Evolutionary conservation across 2,113 vertebrate genomes (phyloP), one percentile per base, ranked within the genome.

Genomic region (Grammomys dolichurus): DNA sequence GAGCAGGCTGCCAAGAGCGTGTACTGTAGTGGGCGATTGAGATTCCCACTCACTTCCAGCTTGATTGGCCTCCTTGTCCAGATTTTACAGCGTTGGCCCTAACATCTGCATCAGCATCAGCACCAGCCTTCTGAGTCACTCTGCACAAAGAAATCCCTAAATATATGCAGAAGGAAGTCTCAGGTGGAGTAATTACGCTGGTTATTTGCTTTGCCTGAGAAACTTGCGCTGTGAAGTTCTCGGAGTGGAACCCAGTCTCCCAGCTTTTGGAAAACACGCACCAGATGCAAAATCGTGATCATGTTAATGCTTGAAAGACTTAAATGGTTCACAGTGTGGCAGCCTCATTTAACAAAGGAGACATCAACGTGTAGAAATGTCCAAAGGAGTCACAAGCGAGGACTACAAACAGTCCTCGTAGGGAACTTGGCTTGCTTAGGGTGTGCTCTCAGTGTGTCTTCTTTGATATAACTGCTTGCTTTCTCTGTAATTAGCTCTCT

Each of bases 401-500:
- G 3, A 7, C 6, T 22, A 3, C 20, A 58, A 31, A 78, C 43
- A 51, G 40, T 24, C 90, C 73, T 56, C n/a, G 28, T 4, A 6
- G 80, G 54, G 51, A 20, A 43, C 51, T 69, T 69, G 67, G 5
- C 65, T 14, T 69, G 65, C 2, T 69, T 11, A 69, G 33, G 43
- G 48, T 67, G 16, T 51, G 20, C 70, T 33, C 20, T 26, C 36
- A 28, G 36, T 43, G 13, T 78, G 46, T 46, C 81, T 78, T 46
- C 48, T 76, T 48, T 56, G 33, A 10, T 3, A 26, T 16, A 76
- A 17, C 17, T 33, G 88, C 54, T 56, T 89, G 43, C 40, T 93
- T 94, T 81, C n/a, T 65, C 11, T 81, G 26, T 46, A 95, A 75
- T 88, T 90, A 65, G 87, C 56, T 77, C 48, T 54, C 40, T 94